Percentiles rank a stretch among this genome's conserved stretches.
phyloP scores from a whole-genome alignment of 2,113 vertebrate genomes.

The Beaufortia kweichowensis region DNA sequence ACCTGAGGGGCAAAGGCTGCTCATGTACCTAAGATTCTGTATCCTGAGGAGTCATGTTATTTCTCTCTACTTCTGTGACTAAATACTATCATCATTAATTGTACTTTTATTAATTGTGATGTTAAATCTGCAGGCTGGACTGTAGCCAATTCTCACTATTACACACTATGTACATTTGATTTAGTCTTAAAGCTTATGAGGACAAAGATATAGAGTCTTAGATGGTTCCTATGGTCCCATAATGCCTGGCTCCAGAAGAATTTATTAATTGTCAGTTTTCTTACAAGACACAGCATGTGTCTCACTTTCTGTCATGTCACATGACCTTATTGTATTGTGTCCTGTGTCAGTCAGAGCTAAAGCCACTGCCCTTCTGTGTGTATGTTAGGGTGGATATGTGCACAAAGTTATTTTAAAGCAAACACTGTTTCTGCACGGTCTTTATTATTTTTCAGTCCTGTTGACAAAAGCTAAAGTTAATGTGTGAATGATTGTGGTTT shows the following conservation, averaged over 20 bases:
- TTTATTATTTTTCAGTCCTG: too few species aligned
- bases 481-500: neutral
- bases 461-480: neutral
- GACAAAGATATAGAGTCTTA: neutral
- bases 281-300: neutral
- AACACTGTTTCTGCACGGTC: too few species aligned
- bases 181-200: neutral
- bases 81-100: neutral
- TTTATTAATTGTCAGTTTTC: too few species aligned
- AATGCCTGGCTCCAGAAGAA: neutral
- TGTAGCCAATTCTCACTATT: neutral
- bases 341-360: neutral
- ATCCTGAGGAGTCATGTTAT: neutral
- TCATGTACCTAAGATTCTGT: neutral
- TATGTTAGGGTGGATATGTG: neutral
- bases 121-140: too few species aligned
- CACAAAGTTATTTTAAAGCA: too few species aligned
- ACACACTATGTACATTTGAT: neutral
- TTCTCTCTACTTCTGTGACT: neutral
- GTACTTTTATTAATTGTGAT: too few species aligned
- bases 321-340: neutral
- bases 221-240: neutral
- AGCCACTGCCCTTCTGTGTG: neutral
- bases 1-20: neutral
- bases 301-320: neutral